These are phyloP conservation scores for Lepidochrysops patricia DNA, from an alignment of 2,888 invertebrate genomes.

Conservation along the genomic window DNA sequence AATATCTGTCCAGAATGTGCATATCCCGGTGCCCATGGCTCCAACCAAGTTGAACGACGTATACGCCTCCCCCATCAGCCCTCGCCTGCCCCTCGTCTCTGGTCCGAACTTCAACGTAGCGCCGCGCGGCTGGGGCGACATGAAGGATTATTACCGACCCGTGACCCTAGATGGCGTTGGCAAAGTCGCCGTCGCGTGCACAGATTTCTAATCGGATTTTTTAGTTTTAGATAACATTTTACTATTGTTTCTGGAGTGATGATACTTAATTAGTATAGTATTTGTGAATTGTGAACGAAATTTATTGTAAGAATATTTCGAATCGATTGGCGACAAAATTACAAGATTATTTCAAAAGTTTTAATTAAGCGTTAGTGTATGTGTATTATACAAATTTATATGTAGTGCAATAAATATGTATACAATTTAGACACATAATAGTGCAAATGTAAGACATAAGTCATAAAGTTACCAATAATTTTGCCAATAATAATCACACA, in stretches of 20 bases:
- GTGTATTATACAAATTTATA: neutral
- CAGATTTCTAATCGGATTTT: conserved; percentile 61
- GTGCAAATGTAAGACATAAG: conserved; percentile 4
- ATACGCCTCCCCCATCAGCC: conserved; percentile 60
- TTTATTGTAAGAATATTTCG: neutral
- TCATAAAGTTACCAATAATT: no score
- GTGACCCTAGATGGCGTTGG: conserved; percentile 79
- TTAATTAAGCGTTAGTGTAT: neutral
- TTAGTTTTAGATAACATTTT: neutral
- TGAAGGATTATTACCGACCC: conserved; percentile 80
- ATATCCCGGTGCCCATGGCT: conserved; percentile 55
- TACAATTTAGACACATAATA: conserved; percentile 6
- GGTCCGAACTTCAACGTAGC: conserved; percentile 87
- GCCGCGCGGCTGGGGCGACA: conserved; percentile 86
- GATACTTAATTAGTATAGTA: conserved; percentile 10
- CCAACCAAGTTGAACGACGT: conserved; percentile 67
- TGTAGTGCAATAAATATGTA: conserved; percentile 6
- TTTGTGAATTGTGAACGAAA: neutral
- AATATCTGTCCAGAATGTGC: conserved; percentile 43
- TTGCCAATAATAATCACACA: no score
- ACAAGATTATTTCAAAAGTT: neutral
- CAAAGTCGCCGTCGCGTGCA: conserved; percentile 45
- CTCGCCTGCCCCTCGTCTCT: conserved; percentile 51
- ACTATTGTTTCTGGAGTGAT: neutral
- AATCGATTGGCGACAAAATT: neutral